Evolutionary conservation across 1,140 invertebrate genomes (phyloP).

Genomic region (Penaeus vannamei): DNA sequence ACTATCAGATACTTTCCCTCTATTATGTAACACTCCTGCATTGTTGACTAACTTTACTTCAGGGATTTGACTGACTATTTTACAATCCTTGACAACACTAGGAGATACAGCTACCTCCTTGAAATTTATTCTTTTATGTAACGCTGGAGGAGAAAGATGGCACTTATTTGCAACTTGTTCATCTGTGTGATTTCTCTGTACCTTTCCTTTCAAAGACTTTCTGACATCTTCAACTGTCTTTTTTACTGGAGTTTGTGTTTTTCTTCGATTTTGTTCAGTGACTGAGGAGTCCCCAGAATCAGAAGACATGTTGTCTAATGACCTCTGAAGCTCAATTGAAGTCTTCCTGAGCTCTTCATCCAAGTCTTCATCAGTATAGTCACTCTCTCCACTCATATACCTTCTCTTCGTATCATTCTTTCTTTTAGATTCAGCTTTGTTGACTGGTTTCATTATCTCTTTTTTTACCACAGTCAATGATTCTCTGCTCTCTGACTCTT

Average conservation of each 20-base stretch:
- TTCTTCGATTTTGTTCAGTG: slow-evolving; percentile 25
- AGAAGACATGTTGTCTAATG: neutral
- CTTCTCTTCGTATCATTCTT: slow-evolving; percentile 1
- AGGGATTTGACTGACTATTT: slow-evolving; percentile 34
- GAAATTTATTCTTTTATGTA: slow-evolving; percentile 38
- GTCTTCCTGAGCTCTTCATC: slow-evolving; percentile 50
- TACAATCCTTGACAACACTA: slow-evolving; percentile 45
- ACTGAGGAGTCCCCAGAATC: neutral
- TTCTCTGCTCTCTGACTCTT: no score
- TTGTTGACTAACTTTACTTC: slow-evolving; percentile 34
- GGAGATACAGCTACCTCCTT: slow-evolving; percentile 51
- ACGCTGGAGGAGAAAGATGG: neutral
- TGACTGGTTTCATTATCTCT: no score
- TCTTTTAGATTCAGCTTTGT: slow-evolving; percentile 7
- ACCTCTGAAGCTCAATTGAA: slow-evolving; percentile 31
- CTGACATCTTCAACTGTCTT: slow-evolving; percentile 46
- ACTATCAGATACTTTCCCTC: neutral
- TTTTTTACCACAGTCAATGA: no score
- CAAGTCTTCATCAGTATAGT: slow-evolving; percentile 49
- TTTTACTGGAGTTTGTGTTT: slow-evolving; percentile 34
- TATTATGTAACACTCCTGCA: neutral
- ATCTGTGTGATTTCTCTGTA: neutral
- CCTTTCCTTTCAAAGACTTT: slow-evolving; percentile 45
- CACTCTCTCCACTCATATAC: slow-evolving; percentile 38
- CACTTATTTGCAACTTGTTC: neutral